Base-by-base conservation (phyloP, 2,797 vertebrate species). In the Anguilla anguilla region DNA sequence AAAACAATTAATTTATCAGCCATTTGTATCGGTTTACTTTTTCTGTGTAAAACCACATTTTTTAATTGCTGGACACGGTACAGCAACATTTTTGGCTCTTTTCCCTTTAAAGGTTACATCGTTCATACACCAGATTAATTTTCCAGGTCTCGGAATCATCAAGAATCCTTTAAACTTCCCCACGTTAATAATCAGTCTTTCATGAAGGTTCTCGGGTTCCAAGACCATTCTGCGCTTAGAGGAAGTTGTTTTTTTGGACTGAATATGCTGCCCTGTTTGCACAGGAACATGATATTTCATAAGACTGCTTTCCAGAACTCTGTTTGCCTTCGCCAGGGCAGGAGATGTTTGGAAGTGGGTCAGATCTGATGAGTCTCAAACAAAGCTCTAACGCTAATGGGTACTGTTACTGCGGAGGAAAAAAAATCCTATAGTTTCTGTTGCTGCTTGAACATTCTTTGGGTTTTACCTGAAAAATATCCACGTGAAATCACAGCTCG, bases 151-250 rank as follows among this genome's bases (percentile, higher is more conserved):
- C 28, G 1, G 49, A 87, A 83, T 83, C 6, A 28, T 5, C 35
- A 86, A 35, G 86, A 86, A 39, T 81, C 74, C 74, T 77, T 67
- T 59, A 55, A 15, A 64, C 79, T 87, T 83, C 69, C 81, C 82
- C 86, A 87, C 28, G 39, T 87, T 87, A 81, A 84, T 83, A 43
- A 83, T 87, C 39, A 59, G 59, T 64, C 86, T 83, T 87, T 87
- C 77, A 51, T 43, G n/a, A 87, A 57, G 53, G 25, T 22, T 77
- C 86, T 87, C 77, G 13, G 31, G 86, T 83, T 87, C 67, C 17
- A 57, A 0, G 22, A 35, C 25, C 31, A 84, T 55, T 84, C 46
- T 55, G 51, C 46, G 28, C 53, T 28, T 17, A 84, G 46, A 83
- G 81, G 81, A 83, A 83, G 81, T 51, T 55, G 82, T 55, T 84